A percentile compares a stretch with the other conserved stretches of the same genome.
Evolutionary conservation across 2,888 invertebrate species (phyloP).

Genomic region (Ptilodon capucinus): DNA sequence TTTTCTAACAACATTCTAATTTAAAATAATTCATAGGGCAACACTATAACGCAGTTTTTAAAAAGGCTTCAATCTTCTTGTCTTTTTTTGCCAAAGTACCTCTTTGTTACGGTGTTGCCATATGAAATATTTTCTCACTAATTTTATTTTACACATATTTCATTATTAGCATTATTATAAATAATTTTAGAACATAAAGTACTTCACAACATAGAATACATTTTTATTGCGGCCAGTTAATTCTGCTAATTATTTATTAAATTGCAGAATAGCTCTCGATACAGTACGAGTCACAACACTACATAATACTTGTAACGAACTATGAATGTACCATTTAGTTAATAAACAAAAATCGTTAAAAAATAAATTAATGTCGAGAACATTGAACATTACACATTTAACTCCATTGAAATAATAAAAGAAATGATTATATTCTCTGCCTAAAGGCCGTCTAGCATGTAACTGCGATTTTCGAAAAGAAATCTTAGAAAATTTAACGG

Average conservation of each 20-base stretch:
- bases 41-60: constrained; percentile 6
- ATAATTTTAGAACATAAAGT: constrained; percentile 7
- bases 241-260: constrained; percentile 5
- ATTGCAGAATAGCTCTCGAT: constrained; percentile 9
- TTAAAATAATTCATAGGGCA: constrained; percentile 10
- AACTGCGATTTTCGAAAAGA: too few species aligned
- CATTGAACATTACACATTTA: constrained; percentile 4
- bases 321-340: constrained; percentile 29
- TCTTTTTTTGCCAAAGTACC: background rate
- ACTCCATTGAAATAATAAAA: background rate
- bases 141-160: constrained; percentile 12
- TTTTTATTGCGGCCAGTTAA: constrained; percentile 1
- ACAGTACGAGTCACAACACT: constrained; percentile 42
- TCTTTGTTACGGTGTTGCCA: constrained; percentile 7
- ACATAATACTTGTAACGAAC: constrained; percentile 54
- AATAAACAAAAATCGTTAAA: constrained; percentile 24
- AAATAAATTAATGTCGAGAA: constrained; percentile 25
- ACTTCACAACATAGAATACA: background rate
- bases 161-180: constrained; percentile 3
- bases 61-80: background rate
- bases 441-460: too few species aligned
- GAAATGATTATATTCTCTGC: too few species aligned
- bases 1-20: background rate
- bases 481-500: background rate
- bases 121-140: constrained; percentile 3